A percentile compares a stretch with the other conserved stretches of the same genome.
phyloP scores from a whole-genome alignment of 2,888 invertebrate species.

The Pterostichus madidus region DNA sequence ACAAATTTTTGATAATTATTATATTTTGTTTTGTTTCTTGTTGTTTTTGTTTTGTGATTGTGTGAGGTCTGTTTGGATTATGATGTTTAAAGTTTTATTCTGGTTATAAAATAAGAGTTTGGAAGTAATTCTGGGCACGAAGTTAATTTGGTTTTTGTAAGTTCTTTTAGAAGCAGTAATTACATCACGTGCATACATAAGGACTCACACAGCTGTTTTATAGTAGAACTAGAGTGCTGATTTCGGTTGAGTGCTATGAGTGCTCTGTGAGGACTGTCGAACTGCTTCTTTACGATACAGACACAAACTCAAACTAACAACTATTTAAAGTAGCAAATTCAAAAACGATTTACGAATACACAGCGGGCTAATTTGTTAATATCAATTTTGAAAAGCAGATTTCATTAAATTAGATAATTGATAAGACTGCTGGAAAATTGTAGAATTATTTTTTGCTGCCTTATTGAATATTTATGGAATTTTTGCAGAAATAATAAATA shows the following conservation, averaged over 20 bases:
- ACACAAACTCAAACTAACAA: background rate
- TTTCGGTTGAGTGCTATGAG: too few relatives aligned
- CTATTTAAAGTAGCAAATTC: too few relatives aligned
- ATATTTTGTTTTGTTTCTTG: too few relatives aligned
- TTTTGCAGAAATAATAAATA: too few relatives aligned
- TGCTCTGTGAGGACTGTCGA: background rate
- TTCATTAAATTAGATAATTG: too few relatives aligned
- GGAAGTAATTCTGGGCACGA: slow-evolving; percentile 38
- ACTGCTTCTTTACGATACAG: slow-evolving; percentile 28
- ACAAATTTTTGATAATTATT: too few relatives aligned
- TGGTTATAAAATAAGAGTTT: slow-evolving; percentile 32
- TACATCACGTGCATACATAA: slow-evolving; percentile 45
- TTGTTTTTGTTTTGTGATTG: too few relatives aligned
- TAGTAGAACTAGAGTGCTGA: background rate
- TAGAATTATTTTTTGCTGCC: too few relatives aligned
- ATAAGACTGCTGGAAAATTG: too few relatives aligned
- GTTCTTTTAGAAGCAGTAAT: slow-evolving; percentile 42
- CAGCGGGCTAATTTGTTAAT: background rate
- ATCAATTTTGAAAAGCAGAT: too few relatives aligned
- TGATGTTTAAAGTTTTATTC: background rate
- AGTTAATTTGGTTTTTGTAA: slow-evolving; percentile 52
- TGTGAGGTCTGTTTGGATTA: too few relatives aligned
- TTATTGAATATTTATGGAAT: too few relatives aligned
- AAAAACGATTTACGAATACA: background rate
- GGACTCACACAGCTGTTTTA: slow-evolving; percentile 22